Conservation (phyloP, 2,113 vertebrate species). For the Rhinopomastus cyanomelas region DNA sequence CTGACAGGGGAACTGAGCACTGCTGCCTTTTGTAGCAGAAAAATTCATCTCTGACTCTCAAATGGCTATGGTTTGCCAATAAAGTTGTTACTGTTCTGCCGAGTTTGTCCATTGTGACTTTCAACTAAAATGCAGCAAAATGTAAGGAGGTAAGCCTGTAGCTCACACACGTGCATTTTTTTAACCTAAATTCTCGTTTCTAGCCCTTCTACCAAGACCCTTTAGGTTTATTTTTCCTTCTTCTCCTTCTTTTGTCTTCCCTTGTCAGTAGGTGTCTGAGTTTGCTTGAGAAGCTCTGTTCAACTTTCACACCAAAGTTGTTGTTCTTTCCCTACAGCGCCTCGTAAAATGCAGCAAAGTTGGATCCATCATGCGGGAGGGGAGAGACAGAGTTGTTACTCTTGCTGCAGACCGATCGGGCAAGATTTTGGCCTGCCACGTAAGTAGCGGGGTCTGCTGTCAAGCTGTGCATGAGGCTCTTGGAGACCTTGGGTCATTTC, state of each 20-base stretch:
- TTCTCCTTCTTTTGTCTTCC: neutral
- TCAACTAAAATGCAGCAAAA: neutral
- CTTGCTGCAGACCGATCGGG: slow-evolving; percentile 80
- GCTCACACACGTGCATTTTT: neutral
- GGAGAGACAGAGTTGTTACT: slow-evolving; percentile 87
- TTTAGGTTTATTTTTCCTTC: neutral
- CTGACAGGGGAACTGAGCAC: neutral
- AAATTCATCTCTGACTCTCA: neutral
- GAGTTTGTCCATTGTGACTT: neutral
- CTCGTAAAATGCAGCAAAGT: slow-evolving; percentile 85
- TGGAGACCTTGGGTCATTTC: neutral
- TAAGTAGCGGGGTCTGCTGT: slow-evolving; percentile 69
- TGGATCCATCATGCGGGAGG: slow-evolving; percentile 90
- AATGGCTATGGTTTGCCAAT: neutral
- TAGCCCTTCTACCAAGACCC: neutral
- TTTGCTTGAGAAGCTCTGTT: neutral
- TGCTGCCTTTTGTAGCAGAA: neutral
- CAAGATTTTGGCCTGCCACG: slow-evolving; percentile 89
- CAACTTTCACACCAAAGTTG: neutral
- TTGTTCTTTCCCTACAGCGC: slow-evolving; percentile 71
- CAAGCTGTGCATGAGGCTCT: neutral
- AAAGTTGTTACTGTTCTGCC: neutral
- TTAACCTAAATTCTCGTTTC: neutral
- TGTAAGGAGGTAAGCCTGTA: neutral
- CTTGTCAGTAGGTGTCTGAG: neutral